Evolutionary conservation across 2,113 vertebrate species (phyloP), one percentile per base, ranked within the genome.

Genomic region (Leucoraja erinaceus): DNA sequence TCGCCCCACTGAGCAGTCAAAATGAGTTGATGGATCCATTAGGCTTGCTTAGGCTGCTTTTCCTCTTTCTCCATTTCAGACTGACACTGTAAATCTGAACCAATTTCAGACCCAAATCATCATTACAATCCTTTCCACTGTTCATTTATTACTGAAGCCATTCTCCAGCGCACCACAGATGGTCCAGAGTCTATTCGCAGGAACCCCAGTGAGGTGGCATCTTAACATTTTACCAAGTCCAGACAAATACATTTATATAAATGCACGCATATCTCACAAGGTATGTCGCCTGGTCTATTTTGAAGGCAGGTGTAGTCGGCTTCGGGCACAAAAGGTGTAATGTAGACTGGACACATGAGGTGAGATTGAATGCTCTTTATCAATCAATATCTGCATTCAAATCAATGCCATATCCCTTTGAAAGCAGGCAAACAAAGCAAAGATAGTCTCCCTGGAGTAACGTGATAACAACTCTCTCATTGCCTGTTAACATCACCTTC

Each of bases 31-130:
- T 99, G 98, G 98, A 98, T 99, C 99, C 98, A 99, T 99, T 99
- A 99, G 98, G 97, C 97, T 94, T 97, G 59, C 97, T 97, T 97
- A 98, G 97, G 96, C 98, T 97, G 96, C 97, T 97, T 97, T 97
- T 97, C 97, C 97, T 97, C 97, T 97, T 97, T 96, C 96, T 96
- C 97, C 97, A 95, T 97, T 97, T 98, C 98, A 96, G 97, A 98
- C 97, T 98, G 96, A 97, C 97, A 98, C 98, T 98, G 98, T 99
- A 99, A 99, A 99, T 99, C 98, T 99, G 97, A 98, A 97, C 98
- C 98, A 99, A 99, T 99, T 99, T 99, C 98, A 97, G 97, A 97
- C 98, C 97, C 98, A 99, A 99, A 99, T 99, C 98, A 99, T 99
- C 98, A 99, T 99, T 99, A 98, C 98, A 98, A 98, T 98, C 97